Evolutionary conservation across 2,888 invertebrate species (phyloP), one percentile per base, ranked within the genome.

Genomic region (Molanna angustata): DNA sequence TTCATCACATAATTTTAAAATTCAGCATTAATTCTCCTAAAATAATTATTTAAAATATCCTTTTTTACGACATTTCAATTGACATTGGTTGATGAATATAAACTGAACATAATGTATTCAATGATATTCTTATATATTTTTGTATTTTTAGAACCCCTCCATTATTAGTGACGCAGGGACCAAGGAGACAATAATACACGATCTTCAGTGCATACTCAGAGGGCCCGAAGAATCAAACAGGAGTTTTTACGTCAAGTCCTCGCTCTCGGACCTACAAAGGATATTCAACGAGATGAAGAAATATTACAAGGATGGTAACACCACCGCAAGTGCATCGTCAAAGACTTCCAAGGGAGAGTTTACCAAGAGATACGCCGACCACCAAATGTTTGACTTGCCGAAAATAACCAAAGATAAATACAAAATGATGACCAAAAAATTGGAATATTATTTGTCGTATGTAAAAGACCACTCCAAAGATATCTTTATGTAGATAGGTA

Each of bases 391-490:
- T 11, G 67, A 78, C 56, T 66, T 75, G 40, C 73, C 78, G 42
- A 65, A 69, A n/a, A 64, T 85, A 59, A 73, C 80, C 53, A 66
- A 74, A 22, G 41, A 54, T n/a, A 37, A 32, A 33, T 17, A 48
- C 11, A 39, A 37, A n/a, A 73, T 76, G 52, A 70, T 77, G 59
- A 64, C 80, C 0, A 87, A 83, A 64, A 90, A 88, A 72, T 64
- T 89, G 1, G 85, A 88, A 64, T 90, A 83, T 70, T 84, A 85
- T 69, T 68, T 89, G 54, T 83, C 86, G 0, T 89, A 58, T 33
- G 18, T 39, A 6, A 52, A 52, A 45, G 37, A 32, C 11, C 44
- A 39, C 20, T 20, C 21, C 7, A 32, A n/a, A n/a, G n/a, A n/a
- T n/a, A n/a, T n/a, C n/a, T n/a, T n/a, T n/a, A n/a, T n/a, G n/a